A percentile compares a stretch with the other conserved stretches of the same genome.
Conservation (phyloP, 1,140 invertebrate species). For the Drosophila tropicalis region DNA sequence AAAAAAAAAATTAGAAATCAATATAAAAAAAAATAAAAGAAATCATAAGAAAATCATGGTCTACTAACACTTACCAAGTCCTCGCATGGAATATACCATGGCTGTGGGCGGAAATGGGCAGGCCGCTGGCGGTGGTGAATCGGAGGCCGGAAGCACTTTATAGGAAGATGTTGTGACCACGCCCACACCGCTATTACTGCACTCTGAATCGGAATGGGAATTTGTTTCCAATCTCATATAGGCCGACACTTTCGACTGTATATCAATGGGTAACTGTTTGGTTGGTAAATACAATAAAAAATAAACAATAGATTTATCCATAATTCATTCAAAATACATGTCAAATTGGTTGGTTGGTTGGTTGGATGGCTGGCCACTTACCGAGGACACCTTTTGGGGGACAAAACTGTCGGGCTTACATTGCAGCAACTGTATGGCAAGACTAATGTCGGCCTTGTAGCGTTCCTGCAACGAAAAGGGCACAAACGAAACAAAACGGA, state of each 20-base stretch:
- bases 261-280: conserved; percentile 92
- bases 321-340: no score
- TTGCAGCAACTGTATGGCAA: conserved; percentile 96
- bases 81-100: conserved; percentile 92
- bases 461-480: conserved; percentile 88
- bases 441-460: conserved; percentile 96
- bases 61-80: conserved; percentile 84
- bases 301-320: background rate
- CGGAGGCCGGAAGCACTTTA: conserved; percentile 83
- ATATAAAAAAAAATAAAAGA: conserved; percentile 35
- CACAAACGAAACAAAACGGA: conserved; percentile 40
- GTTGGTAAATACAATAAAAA: background rate
- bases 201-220: conserved; percentile 84
- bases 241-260: conserved; percentile 93
- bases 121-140: conserved; percentile 77
- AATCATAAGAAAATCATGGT: conserved; percentile 80
- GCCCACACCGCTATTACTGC: conserved; percentile 80
- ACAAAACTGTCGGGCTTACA: conserved; percentile 98
- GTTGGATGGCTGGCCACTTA: conserved; percentile 84
- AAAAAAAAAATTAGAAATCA: conserved; percentile 42
- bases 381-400: conserved; percentile 94
- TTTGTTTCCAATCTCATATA: conserved; percentile 89
- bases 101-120: conserved; percentile 92
- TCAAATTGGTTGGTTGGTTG: no score
- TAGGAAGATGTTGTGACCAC: conserved; percentile 80